Evolutionary conservation across 2,888 invertebrate genomes (phyloP).

Genomic region (Eutolmus rufibarbis): DNA sequence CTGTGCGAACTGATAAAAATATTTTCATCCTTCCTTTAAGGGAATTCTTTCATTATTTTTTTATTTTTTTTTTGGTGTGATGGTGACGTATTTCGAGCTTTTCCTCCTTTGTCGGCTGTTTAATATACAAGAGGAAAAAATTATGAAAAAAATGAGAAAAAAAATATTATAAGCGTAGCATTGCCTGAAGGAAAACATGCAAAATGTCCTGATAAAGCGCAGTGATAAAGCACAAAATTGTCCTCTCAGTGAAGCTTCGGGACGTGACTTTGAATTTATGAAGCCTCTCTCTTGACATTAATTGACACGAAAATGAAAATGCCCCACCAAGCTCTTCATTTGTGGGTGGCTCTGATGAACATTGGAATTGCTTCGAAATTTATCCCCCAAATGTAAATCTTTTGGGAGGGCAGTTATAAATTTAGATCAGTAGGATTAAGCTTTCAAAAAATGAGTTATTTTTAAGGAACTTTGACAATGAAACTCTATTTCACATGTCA

Average conservation of each 20-base stretch:
- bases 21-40: neutral
- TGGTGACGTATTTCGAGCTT: neutral
- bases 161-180: neutral
- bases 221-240: constrained; percentile 27
- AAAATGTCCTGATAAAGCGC: constrained; percentile 19
- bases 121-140: neutral
- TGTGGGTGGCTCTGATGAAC: neutral
- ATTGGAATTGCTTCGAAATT: neutral
- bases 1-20: neutral
- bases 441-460: neutral
- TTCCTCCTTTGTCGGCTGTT: neutral
- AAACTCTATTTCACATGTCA: neutral
- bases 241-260: neutral
- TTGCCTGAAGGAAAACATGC: neutral
- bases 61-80: neutral
- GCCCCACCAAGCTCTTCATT: neutral
- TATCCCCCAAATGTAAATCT: neutral
- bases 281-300: constrained; percentile 2
- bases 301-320: constrained; percentile 7
- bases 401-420: neutral
- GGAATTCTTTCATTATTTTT: neutral
- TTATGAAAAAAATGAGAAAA: neutral
- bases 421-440: neutral
- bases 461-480: neutral
- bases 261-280: constrained; percentile 30